phyloP scores from a whole-genome alignment of 2,797 vertebrate species.

The Margarornis squamiger region DNA sequence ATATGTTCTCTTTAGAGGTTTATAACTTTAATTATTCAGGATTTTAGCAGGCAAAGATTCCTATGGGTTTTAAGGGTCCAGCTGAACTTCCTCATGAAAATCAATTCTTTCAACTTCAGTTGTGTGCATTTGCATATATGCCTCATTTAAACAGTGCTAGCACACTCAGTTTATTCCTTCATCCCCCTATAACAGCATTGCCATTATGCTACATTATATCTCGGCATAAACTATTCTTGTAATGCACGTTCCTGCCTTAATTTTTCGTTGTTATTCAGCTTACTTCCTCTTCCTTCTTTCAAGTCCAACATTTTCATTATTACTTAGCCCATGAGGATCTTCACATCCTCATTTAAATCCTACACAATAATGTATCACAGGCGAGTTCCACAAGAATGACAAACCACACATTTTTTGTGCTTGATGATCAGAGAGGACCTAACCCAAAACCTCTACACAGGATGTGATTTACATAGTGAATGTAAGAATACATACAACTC shows the following conservation, averaged over 20 bases:
- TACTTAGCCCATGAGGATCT: not conserved
- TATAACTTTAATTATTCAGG: constrained; percentile 39
- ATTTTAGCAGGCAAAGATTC: constrained; percentile 19
- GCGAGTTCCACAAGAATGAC: fast-evolving
- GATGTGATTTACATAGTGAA: not conserved
- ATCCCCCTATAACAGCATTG: not conserved
- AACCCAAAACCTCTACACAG: not conserved
- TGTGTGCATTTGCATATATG: not conserved
- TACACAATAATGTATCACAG: not conserved
- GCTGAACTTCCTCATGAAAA: not conserved
- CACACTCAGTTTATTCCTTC: not conserved
- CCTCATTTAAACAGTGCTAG: not conserved
- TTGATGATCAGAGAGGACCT: not conserved
- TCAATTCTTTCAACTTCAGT: not conserved
- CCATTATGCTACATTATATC: not conserved
- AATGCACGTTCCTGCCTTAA: not conserved
- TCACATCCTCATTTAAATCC: not conserved
- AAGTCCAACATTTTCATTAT: not conserved
- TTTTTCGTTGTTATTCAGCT: not conserved
- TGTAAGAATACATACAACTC: not conserved
- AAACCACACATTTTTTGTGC: not conserved
- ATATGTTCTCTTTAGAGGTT: constrained; percentile 29
- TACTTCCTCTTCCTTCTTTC: not conserved
- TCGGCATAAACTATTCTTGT: not conserved
- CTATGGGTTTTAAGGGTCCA: not conserved